phyloP scores from a whole-genome alignment of 2,888 invertebrate species.

The Campaea margaritaria region DNA sequence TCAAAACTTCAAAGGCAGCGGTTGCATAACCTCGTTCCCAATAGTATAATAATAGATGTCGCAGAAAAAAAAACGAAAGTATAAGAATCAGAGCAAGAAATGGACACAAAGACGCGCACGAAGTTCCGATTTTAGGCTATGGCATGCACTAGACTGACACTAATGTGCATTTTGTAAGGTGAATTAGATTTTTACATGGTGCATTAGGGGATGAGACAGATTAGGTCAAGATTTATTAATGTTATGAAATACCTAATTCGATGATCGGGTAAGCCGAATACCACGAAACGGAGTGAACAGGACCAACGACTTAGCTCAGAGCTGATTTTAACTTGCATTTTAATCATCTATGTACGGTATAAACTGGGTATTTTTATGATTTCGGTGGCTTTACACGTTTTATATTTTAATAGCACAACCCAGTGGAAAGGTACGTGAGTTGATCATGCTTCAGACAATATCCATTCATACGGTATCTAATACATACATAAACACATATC shows the following conservation, averaged over 20 bases:
- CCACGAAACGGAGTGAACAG: no score
- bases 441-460: no score
- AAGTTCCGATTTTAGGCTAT: slow-evolving; percentile 35
- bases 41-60: slow-evolving; percentile 83
- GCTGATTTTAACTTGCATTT: no score
- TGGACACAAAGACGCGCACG: slow-evolving; percentile 79
- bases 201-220: slow-evolving; percentile 2
- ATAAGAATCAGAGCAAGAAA: slow-evolving; percentile 78
- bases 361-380: no score
- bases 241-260: slow-evolving; percentile 7
- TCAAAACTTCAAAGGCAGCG: slow-evolving; percentile 79
- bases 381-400: no score
- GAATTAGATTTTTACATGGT: slow-evolving; percentile 5
- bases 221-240: neutral
- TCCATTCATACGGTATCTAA: no score
- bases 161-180: slow-evolving; percentile 28
- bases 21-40: slow-evolving; percentile 82
- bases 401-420: no score
- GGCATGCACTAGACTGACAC: slow-evolving; percentile 18
- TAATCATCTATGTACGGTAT: no score
- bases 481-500: no score
- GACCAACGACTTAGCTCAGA: no score
- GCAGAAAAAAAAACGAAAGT: slow-evolving; percentile 83
- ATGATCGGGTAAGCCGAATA: neutral
- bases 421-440: no score